Base-by-base conservation (phyloP, 2,113 vertebrate genomes). In the Platichthys flesus region DNA sequence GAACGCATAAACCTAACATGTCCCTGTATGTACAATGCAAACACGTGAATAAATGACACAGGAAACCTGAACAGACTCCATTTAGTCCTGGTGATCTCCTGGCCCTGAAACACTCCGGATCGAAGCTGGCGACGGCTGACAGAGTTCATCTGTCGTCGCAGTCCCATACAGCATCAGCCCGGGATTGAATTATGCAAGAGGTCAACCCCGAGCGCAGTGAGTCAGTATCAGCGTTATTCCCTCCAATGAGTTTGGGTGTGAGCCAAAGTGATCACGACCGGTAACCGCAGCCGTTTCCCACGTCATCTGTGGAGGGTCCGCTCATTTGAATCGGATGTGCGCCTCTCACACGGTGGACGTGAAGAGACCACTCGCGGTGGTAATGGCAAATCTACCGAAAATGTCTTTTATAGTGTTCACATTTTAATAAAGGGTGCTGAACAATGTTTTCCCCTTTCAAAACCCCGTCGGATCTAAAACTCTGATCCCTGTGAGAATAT, bases 151-250 rank as follows among this genome's bases (percentile, higher is more conserved):
- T 56, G 28, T 69, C 68, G 75, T 62, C 45, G 12, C 13, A 58
- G 62, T 56, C 49, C 45, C 47, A 61, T 63, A 62, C 26, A 62
- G 71, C 74, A 75, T 85, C 51, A 75, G 66, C 21, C 20, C 51
- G 9, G n/a, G 64, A 88, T 57, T 81, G 67, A 74, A 85, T 88
- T 82, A 89, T 76, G 67, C 73, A 75, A 76, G 78, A 79, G 76
- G 72, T 63, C 60, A 75, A 54, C 51, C 51, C 51, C 51, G 14
- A n/a, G 20, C 51, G n/a, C 9, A 54, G 20, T 54, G 18, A 71
- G 51, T 72, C 35, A 70, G 51, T 60, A 61, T 56, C 40, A 47
- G 40, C 45, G 4, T 52, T 47, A 28, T 20, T 79, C 42, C 15
- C 15, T 57, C 45, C 57, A 42, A 67, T 45, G n/a, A 70, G n/a